Percentiles rank a stretch among this genome's conserved stretches.
phyloP scores from a whole-genome alignment of 2,888 invertebrate genomes.

The Trichopoda pennipes region DNA sequence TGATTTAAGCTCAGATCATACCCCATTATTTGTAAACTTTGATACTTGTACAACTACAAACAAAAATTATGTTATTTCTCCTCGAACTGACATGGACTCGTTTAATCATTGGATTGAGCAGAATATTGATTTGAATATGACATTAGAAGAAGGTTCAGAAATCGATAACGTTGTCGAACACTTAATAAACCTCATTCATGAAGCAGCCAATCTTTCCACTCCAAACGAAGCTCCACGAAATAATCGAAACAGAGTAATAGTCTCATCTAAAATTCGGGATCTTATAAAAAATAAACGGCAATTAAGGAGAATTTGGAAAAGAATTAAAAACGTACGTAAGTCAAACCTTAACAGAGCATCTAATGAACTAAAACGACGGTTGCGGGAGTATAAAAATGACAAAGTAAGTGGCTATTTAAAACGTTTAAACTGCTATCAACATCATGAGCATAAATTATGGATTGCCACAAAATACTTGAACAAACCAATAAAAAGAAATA shows the following conservation, averaged over 20 bases:
- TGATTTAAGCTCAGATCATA: too few relatives aligned
- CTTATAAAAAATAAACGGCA: slow-evolving; percentile 41
- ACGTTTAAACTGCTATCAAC: slow-evolving; percentile 14
- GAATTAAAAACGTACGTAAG: slow-evolving; percentile 23
- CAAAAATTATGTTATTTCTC: too few relatives aligned
- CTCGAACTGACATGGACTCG: too few relatives aligned
- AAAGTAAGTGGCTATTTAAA: too few relatives aligned
- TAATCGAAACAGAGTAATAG: neutral
- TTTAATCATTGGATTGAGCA: slow-evolving; percentile 9
- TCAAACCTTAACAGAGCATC: slow-evolving; percentile 1
- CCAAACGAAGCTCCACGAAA: neutral
- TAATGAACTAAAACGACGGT: neutral
- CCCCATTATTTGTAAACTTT: too few relatives aligned
- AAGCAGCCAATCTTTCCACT: too few relatives aligned
- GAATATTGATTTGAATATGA: slow-evolving; percentile 4
- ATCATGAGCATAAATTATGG: slow-evolving; percentile 18
- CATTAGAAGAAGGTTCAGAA: slow-evolving; percentile 4
- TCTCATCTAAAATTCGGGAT: slow-evolving; percentile 22
- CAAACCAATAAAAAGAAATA: slow-evolving; percentile 26
- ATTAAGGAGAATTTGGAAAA: slow-evolving; percentile 46
- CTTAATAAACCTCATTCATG: too few relatives aligned
- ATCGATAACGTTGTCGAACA: neutral
- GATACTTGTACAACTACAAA: too few relatives aligned
- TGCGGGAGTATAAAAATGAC: too few relatives aligned
- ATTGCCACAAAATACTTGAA: slow-evolving; percentile 1